Evolutionary conservation across 2,888 invertebrate genomes (phyloP), one percentile per base, ranked within the genome.

Genomic region (Cataglyphis rosenhaueri): DNA sequence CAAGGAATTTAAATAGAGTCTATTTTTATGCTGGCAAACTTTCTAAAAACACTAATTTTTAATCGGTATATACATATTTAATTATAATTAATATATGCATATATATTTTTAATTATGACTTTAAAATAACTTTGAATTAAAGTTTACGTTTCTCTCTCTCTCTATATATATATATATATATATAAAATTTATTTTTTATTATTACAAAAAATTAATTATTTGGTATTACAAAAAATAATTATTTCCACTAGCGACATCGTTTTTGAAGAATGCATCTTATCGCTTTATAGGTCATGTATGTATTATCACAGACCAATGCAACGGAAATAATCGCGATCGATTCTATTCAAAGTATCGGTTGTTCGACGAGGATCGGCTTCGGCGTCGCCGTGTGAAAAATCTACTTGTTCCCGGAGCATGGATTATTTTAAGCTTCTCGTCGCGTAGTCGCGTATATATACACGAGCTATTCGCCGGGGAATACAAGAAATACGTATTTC

Each of bases 391-490:
- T 68, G 76, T 68, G 76, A 79, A 78, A 78, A 79, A 79, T 79
- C 59, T 79, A 79, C 78, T 79, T 71, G 78, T 71, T 79, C 78
- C 78, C 78, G 78, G 44, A 71, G 71, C 71, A 35, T 79, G 78
- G 78, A 79, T 79, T 79, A 79, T 79, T 79, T 79, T 79, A 79
- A 79, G 78, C 78, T 79, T 21, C 70, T 59, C 71, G 78, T 70
- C 78, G 70, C 21, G 44, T 44, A 68, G 70, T 70, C 41, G 21
- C 70, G 15, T 55, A 55, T 29, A 68, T 12, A 21, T 25, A 59
- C 70, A 32, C 35, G 38, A 70, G 25, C 38, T 12, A 68, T 59
- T 79, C 78, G 25, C 71, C 4, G 32, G 78, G 57, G 78, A 71
- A 79, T 79, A 79, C 78, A 79, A 79, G 78, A 71, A 79, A 71